Base-by-base conservation (phyloP, 2,888 invertebrate genomes). In the Oscheius sp. region DNA sequence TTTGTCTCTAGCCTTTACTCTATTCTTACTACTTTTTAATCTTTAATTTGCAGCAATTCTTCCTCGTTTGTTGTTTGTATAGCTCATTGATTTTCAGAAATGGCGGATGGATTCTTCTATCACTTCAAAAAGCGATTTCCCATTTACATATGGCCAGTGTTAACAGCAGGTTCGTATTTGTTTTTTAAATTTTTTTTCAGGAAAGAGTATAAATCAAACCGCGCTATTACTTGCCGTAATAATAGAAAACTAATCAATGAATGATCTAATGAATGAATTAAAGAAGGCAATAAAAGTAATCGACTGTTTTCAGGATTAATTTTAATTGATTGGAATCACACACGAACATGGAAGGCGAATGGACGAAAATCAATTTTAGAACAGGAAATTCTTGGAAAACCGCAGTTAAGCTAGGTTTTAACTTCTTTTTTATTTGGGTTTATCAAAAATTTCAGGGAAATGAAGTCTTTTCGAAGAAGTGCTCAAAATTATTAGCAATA, bases 321-420 rank as follows among this genome's bases (percentile, higher is more conserved):
- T 50, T 83, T 81, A 48, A 72, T 81, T 69, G 83, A 83, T 64
- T 83, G 82, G 82, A 83, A 80, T 69, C 82, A 83, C 65, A 83
- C 83, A 12, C 69, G 81, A 64, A 77, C 81, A 72, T 81, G 81
- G 82, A 83, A 83, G 53, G 73, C 74, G 1, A 75, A 74, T 57
- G 77, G 81, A 52, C 69, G 71, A 61, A 55, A 65, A 2, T 81
- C 81, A n/a, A 65, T 77, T 8, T 53, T 82, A 27, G 70, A 79
- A 31, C 68, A 69, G 39, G 75, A 80, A 64, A 74, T 79, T 70
- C 76, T 80, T 25, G 78, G 78, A 20, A 73, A 73, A 68, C 52
- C 52, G 42, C 29, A 25, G 34, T 23, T n/a, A 15, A 34, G 37
- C 15, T 57, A 57, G 57, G 39, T 34, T 2, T 27, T 20, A 12